Evolutionary conservation across 2,797 vertebrate species (phyloP).

Genomic region (Poecilia wingei): DNA sequence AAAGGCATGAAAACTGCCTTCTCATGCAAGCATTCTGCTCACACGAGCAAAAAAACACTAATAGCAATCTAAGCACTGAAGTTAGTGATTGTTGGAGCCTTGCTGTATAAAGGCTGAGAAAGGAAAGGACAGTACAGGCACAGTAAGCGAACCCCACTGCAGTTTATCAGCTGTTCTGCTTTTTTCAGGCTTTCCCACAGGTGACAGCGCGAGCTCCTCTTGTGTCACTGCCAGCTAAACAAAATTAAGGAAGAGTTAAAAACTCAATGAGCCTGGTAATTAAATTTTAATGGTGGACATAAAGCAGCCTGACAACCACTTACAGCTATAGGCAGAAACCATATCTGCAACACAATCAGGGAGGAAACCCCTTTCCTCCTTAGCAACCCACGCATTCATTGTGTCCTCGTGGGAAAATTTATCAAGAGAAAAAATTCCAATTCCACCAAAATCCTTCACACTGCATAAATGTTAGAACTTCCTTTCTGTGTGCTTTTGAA

Average conservation of each 20-base stretch:
- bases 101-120: not conserved
- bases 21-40: not conserved
- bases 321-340: conserved; percentile 58
- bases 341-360: conserved; percentile 32
- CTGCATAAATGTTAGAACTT: not conserved
- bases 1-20: not conserved
- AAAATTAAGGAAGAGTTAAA: conserved; percentile 77
- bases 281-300: conserved; percentile 77
- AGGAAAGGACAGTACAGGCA: conserved; percentile 23
- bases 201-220: conserved; percentile 65
- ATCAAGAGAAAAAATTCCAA: not conserved
- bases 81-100: not conserved
- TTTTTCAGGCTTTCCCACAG: conserved; percentile 39
- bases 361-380: conserved; percentile 17
- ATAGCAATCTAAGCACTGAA: not conserved
- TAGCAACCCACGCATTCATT: conserved; percentile 17
- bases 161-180: conserved; percentile 20
- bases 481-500: not conserved
- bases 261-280: conserved; percentile 79
- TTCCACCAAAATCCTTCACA: not conserved
- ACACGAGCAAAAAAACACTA: not conserved
- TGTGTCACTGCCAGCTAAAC: conserved; percentile 62
- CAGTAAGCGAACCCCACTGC: conserved; percentile 30
- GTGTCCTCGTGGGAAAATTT: not conserved
- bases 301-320: conserved; percentile 67